Base-by-base conservation (phyloP, 2,888 invertebrate genomes). In the Latheticus oryzae region DNA sequence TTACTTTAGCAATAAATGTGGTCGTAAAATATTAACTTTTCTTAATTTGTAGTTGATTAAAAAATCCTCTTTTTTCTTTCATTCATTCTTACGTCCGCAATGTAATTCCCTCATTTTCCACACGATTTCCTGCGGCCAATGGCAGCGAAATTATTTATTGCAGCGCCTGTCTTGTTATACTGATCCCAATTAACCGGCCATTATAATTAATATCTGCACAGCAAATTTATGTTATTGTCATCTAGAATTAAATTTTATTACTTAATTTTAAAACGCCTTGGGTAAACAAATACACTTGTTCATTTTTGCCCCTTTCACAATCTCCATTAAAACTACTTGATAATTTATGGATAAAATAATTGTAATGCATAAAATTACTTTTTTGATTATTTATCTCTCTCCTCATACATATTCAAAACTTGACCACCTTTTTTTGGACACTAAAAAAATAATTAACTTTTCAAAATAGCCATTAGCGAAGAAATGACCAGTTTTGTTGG, bases 101-200 rank as follows among this genome's bases (percentile, higher is more conserved):
- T 23, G 40, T 12, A 42, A 42, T 26, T 26, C 42, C 26, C 26
- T 26, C 42, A 15, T 42, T 32, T 47, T 47, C 47, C 47, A 45
- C 47, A 35, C 47, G 47, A 47, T 47, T 47, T 47, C 47, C 35
- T 33, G 33, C 24, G 24, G 23, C 33, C 33, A 35, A 47, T 47
- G 47, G 33, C 35, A 35, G 33, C 33, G 33, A 45, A 47, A 47
- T 47, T 47, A 33, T 47, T 47, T 47, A 47, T 35, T 24, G 47
- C 47, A 33, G 15, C 35, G 33, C 33, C 35, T 47, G 24, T 47
- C 47, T 47, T 47, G 47, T 35, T 47, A 35, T 17, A 47, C 23
- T 24, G 47, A 47, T 47, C 35, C 47, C 47, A 35, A 47, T 47
- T 47, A 35, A 35, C 23, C 47, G 12, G 15, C 35, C 24, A 47